phyloP scores from a whole-genome alignment of 1,140 invertebrate species.

The Ganaspis sp. region DNA sequence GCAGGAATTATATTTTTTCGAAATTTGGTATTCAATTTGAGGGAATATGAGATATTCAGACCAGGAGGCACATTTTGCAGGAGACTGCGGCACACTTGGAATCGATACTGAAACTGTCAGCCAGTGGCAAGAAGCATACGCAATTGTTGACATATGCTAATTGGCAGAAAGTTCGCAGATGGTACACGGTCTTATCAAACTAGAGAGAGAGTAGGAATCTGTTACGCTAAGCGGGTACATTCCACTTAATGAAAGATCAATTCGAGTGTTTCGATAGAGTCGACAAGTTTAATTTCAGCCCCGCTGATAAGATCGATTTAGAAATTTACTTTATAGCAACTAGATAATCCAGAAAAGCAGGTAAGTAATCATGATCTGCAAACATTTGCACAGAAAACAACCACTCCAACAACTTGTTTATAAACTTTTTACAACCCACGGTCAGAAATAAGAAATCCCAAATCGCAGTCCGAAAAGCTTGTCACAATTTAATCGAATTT shows the following conservation, averaged over 20 bases:
- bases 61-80: slow-evolving; percentile 6
- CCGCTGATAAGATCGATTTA: background rate
- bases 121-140: slow-evolving; percentile 16
- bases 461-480: too few relatives aligned
- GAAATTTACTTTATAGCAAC: background rate
- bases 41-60: background rate
- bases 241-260: slow-evolving; percentile 26
- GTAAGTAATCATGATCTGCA: slow-evolving; percentile 5
- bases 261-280: slow-evolving; percentile 15
- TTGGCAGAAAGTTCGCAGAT: slow-evolving; percentile 21
- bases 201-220: background rate
- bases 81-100: slow-evolving; percentile 4
- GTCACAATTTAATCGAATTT: too few relatives aligned
- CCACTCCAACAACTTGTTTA: background rate
- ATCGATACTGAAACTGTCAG: slow-evolving; percentile 20
- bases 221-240: background rate
- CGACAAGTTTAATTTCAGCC: slow-evolving; percentile 20
- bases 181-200: slow-evolving; percentile 18
- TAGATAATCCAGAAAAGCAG: background rate
- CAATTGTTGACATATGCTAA: slow-evolving; percentile 20
- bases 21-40: background rate
- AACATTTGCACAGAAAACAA: background rate
- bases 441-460: too few relatives aligned
- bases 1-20: background rate
- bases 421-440: background rate